These are phyloP conservation scores for Gonocerus acuteangulatus DNA, from an alignment of 2,888 invertebrate species.

Conservation along the genomic window DNA sequence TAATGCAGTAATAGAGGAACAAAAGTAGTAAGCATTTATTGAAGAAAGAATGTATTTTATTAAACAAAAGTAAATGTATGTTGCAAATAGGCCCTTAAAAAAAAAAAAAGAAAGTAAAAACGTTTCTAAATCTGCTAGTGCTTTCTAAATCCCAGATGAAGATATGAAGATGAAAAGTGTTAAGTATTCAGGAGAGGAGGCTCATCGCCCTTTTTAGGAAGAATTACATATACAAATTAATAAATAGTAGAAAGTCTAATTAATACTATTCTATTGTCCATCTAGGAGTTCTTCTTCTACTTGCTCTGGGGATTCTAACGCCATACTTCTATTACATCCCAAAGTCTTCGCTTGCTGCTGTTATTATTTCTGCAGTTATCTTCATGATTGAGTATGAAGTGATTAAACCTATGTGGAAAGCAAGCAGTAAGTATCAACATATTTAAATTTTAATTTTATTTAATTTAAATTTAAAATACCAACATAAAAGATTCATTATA, in stretches of 20 bases:
- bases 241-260: no score
- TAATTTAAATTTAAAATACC: not conserved
- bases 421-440: slow-evolving; percentile 52
- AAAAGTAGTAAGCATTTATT: no score
- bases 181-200: no score
- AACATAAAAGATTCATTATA: not conserved
- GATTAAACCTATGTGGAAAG: slow-evolving; percentile 77
- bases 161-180: no score
- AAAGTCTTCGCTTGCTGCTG: slow-evolving; percentile 81
- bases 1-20: no score
- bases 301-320: slow-evolving; percentile 77
- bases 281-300: slow-evolving; percentile 69
- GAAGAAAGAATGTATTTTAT: no score
- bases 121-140: no score
- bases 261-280: no score
- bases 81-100: no score
- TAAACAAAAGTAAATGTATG: no score
- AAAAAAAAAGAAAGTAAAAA: no score
- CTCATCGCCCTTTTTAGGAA: not conserved
- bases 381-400: slow-evolving; percentile 89
- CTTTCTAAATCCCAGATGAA: no score
- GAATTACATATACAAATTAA: not conserved
- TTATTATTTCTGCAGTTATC: slow-evolving; percentile 90
- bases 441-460: not conserved
- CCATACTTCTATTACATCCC: slow-evolving; percentile 86